A percentile compares a stretch with the other conserved stretches of the same genome.
Conservation (phyloP, 2,797 vertebrate genomes). For the Anguilla anguilla region DNA sequence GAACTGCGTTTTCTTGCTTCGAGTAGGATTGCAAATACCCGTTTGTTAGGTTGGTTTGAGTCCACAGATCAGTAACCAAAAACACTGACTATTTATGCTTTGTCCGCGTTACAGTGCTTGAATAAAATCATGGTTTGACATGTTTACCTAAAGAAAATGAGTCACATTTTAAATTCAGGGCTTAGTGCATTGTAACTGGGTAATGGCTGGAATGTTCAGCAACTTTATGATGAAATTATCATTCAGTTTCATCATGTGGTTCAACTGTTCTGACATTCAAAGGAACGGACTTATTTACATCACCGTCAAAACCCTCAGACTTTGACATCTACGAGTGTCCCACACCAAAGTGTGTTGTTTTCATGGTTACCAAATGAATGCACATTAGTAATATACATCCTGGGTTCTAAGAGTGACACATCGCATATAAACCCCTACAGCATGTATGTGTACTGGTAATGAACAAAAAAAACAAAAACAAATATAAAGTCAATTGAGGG, state of each 20-base stretch:
- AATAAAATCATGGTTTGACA: neutral
- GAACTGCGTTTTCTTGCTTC: neutral
- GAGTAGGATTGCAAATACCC: neutral
- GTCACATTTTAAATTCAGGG: neutral
- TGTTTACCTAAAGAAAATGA: neutral
- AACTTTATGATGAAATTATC: neutral
- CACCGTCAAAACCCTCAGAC: neutral
- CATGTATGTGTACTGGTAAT: too few species aligned
- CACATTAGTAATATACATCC: neutral
- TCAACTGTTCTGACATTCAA: neutral
- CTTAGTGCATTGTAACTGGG: neutral
- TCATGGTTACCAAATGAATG: neutral
- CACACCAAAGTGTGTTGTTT: neutral
- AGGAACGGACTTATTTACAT: neutral
- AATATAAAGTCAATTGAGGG: too few species aligned
- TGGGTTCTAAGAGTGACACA: too few species aligned
- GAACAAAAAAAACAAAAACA: too few species aligned
- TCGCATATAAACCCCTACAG: too few species aligned
- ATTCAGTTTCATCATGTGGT: neutral
- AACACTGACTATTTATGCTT: neutral
- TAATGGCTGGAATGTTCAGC: neutral
- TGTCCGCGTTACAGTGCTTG: neutral
- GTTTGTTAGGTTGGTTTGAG: neutral
- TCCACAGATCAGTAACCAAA: neutral
- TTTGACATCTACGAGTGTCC: neutral